Evolutionary conservation across 2,797 vertebrate species (phyloP), one percentile per base, ranked within the genome.

Genomic region (Mionectes olivaceus): DNA sequence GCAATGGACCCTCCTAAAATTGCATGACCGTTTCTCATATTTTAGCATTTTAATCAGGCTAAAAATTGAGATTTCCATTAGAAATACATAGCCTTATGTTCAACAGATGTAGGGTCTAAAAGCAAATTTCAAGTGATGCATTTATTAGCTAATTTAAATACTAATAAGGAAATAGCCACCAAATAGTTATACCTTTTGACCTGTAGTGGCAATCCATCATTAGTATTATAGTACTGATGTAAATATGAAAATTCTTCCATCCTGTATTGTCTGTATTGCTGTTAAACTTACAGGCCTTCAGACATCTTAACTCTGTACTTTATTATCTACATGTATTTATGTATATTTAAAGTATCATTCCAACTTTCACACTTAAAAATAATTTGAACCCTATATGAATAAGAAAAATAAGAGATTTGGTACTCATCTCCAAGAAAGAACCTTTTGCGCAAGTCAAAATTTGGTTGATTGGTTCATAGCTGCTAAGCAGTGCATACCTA

Each of bases 61-160:
- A 52, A 92, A 93, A 87, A 68, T 89, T 71, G 83, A 85, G 49
- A 75, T 59, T 93, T 86, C 46, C 16, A 30, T 95, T 92, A 94
- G 78, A 88, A 95, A 91, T 87, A 83, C 32, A 35, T 60, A 70
- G 61, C 41, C 32, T 91, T 93, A 59, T 49, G 10, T 75, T 93
- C 59, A 90, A 63, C 70, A 93, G 73, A 93, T 69, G 18, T 81
- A 83, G 78, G 44, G 73, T 89, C 61, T 78, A 53, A 91, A 89
- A 91, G 25, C 81, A 37, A 91, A 78, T 78, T 91, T 92, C 41
- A 88, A 90, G 53, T 10, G 63, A 59, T 10, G 23, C 25, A 78
- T 91, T 68, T 93, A 69, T 81, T 87, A 88, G 23, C n/a, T 79
- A 63, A 81, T 93, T 90, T 93, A 81, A 93, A 94, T 91, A 85